phyloP scores from a whole-genome alignment of 2,113 vertebrate genomes.

The Glaucidium brasilianum region DNA sequence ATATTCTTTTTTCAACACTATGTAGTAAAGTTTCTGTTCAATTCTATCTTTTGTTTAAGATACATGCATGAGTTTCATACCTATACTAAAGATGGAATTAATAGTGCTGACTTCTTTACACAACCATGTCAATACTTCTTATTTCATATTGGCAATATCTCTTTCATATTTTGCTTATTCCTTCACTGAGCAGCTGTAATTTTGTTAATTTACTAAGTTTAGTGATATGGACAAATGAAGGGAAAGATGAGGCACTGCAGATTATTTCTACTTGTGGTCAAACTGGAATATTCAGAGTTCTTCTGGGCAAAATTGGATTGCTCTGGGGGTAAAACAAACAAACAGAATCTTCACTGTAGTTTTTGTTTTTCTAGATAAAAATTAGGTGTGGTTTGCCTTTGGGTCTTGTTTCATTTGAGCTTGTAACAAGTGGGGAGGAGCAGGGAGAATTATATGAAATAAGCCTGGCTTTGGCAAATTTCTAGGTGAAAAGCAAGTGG shows the following conservation, averaged over 20 bases:
- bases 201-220: not conserved
- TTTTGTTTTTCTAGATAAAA: not conserved
- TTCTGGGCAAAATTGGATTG: not conserved
- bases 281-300: not conserved
- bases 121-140: not conserved
- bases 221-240: not conserved
- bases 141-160: not conserved
- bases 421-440: not conserved
- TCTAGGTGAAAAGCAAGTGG: slow-evolving; percentile 9
- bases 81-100: not conserved
- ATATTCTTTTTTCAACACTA: not conserved
- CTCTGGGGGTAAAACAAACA: not conserved
- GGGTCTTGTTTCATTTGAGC: not conserved
- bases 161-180: not conserved
- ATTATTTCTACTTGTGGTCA: not conserved
- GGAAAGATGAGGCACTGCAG: not conserved
- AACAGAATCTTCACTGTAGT: not conserved
- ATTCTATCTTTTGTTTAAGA: not conserved
- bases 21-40: not conserved
- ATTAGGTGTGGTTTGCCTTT: not conserved
- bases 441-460: not conserved
- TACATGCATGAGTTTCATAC: not conserved
- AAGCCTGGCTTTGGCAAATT: not conserved
- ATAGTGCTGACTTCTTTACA: not conserved
- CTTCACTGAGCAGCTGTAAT: not conserved